Base-by-base conservation (phyloP, 2,888 invertebrate genomes). In the Pammene aurita region DNA sequence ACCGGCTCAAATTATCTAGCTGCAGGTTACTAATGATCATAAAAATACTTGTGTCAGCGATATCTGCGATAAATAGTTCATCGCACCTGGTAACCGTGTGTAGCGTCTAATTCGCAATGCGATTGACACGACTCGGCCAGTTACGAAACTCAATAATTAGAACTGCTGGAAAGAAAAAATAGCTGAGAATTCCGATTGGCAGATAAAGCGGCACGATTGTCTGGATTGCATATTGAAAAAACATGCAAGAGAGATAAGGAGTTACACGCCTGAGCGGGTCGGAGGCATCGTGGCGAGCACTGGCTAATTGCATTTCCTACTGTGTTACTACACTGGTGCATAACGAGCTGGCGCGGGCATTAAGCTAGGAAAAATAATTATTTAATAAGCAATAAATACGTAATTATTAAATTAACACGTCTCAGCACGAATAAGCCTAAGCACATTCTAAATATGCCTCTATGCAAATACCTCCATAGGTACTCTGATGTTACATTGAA, bases 141-240 rank as follows among this genome's bases (percentile, higher is more conserved):
- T 90, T 90, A 89, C 84, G 87, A 90, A 90, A 91, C 88, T 81
- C 83, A 86, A 89, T 87, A 90, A 92, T 91, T 92, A 91, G 84
- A 89, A 86, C 81, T 83, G 85, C 85, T 84, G 85, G 87, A 86
- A 86, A 85, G 82, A 74, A 88, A 90, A 91, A 90, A 80, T 87
- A 87, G 85, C 88, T 89, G 92, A 89, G 92, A 92, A 92, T 90
- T 85, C 86, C 79, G 92, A 92, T 92, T 86, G 84, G 75, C 82
- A 85, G 91, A 92, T 90, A 91, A 87, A 83, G 74, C 77, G 72
- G 82, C 85, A 80, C 86, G 90, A 91, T 92, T 91, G 92, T 90
- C 85, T 89, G 80, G 84, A 87, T 90, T 90, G 89, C 90, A 90
- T 92, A 92, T 90, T 89, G 90, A 92, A 92, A 92, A 92, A 91